Evolutionary conservation across 2,888 invertebrate genomes (phyloP).

Genomic region (Ditylenchus weischeri): DNA sequence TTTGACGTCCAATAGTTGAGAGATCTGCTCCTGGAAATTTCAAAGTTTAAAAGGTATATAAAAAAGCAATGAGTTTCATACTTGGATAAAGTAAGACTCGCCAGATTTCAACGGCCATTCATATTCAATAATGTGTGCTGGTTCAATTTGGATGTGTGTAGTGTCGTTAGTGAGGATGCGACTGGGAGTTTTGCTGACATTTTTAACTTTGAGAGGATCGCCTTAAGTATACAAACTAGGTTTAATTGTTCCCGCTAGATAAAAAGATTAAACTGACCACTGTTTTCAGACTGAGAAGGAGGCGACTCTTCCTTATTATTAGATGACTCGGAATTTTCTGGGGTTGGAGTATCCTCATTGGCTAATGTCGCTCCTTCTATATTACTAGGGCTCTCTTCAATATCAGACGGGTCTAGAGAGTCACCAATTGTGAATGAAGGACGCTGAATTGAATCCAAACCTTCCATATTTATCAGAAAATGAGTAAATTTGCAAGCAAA

Average conservation of each 20-base stretch:
- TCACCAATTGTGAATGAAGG: constrained; percentile 7
- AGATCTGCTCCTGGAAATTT: constrained; percentile 81
- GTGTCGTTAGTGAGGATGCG: constrained; percentile 16
- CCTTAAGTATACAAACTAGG: not conserved
- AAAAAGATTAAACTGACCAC: not conserved
- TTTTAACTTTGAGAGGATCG: not conserved
- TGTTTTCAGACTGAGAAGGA: constrained; percentile 8
- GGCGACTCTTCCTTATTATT: constrained; percentile 8
- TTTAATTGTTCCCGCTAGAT: not conserved
- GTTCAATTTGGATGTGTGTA: constrained; percentile 33
- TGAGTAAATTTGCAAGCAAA: too few relatives aligned
- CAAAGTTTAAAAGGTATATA: constrained; percentile 7
- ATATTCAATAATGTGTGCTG: constrained; percentile 54
- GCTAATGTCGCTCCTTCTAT: not conserved
- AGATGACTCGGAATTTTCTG: not conserved
- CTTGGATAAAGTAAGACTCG: constrained; percentile 53
- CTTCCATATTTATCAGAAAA: not conserved
- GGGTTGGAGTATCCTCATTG: not conserved
- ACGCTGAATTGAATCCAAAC: not conserved
- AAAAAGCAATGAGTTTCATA: constrained; percentile 12
- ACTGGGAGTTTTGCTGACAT: constrained; percentile 6
- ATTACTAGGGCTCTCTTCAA: constrained; percentile 2
- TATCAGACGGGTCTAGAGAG: not conserved
- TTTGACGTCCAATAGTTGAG: constrained; percentile 87
- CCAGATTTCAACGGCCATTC: constrained; percentile 56